Percentiles rank a stretch among this genome's conserved stretches.
Evolutionary conservation across 2,113 vertebrate genomes (phyloP).

Genomic region (Tretioscincus oriximinensis): DNA sequence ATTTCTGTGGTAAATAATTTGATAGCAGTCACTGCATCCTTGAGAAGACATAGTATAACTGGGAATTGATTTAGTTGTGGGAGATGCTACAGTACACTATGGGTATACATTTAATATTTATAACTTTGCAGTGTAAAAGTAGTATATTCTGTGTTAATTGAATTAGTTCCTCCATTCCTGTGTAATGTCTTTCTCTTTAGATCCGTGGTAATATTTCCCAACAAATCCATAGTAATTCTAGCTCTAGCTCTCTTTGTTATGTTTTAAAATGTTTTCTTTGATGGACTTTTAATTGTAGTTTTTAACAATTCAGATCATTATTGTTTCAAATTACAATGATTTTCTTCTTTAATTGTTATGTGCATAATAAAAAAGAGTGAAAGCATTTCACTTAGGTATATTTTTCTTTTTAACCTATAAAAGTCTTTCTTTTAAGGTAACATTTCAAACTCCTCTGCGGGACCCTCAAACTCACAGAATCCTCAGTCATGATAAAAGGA

Average conservation of each 20-base stretch:
- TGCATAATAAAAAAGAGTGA: background rate
- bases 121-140: background rate
- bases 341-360: background rate
- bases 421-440: background rate
- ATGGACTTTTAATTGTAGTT: background rate
- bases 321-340: background rate
- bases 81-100: too few species aligned
- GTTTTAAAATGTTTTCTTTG: background rate
- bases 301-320: background rate
- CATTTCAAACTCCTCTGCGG: conserved; percentile 18
- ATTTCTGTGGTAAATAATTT: background rate
- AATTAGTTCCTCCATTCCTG: background rate
- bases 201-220: too few species aligned
- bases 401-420: background rate
- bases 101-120: background rate
- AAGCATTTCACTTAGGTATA: too few species aligned
- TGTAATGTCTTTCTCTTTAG: too few species aligned
- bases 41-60: background rate
- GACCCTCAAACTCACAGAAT: conserved; percentile 2
- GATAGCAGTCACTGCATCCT: background rate
- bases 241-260: background rate
- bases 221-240: background rate
- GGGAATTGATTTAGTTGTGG: background rate
- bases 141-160: too few species aligned
- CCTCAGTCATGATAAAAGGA: conserved; percentile 10